Conservation (phyloP, 2,888 invertebrate species). For the Pachliopta kotzebuea region DNA sequence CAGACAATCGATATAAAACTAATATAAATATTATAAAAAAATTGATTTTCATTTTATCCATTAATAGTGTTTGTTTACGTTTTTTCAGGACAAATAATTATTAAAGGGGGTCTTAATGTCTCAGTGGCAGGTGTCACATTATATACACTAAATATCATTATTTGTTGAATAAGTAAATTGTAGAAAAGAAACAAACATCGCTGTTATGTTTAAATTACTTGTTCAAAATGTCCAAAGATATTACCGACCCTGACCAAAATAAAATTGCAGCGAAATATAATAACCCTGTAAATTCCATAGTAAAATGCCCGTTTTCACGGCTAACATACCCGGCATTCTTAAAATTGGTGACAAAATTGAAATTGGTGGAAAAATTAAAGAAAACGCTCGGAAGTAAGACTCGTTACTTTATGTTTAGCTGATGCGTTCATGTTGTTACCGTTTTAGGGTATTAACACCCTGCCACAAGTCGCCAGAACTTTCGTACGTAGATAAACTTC, state of each 20-base stretch:
- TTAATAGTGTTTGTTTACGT: not conserved
- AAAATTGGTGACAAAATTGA: slow-evolving; percentile 71
- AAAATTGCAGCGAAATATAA: slow-evolving; percentile 41
- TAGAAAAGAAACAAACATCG: slow-evolving; percentile 39
- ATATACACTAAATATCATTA: slow-evolving; percentile 21
- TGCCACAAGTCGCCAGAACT: too few species aligned
- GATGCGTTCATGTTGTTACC: not conserved
- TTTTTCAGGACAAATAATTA: slow-evolving; percentile 11
- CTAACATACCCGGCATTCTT: slow-evolving; percentile 63
- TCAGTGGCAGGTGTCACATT: slow-evolving; percentile 24
- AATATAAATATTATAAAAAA: too few species aligned
- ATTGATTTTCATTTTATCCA: too few species aligned
- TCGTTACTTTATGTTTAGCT: not conserved
- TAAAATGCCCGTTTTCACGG: slow-evolving; percentile 73
- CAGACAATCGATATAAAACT: too few species aligned
- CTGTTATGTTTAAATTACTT: slow-evolving; percentile 66
- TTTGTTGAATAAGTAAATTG: slow-evolving; percentile 34
- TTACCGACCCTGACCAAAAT: slow-evolving; percentile 49
- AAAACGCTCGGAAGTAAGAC: slow-evolving; percentile 70
- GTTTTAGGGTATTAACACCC: too few species aligned
- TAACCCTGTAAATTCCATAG: slow-evolving; percentile 32
- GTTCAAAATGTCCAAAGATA: slow-evolving; percentile 68
- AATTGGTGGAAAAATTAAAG: slow-evolving; percentile 74
- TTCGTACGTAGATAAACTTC: too few species aligned
- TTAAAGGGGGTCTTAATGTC: slow-evolving; percentile 14